A percentile compares a stretch with the other conserved stretches of the same genome.
Evolutionary conservation across 2,797 vertebrate species (phyloP).

Genomic region (Varecia variegata): DNA sequence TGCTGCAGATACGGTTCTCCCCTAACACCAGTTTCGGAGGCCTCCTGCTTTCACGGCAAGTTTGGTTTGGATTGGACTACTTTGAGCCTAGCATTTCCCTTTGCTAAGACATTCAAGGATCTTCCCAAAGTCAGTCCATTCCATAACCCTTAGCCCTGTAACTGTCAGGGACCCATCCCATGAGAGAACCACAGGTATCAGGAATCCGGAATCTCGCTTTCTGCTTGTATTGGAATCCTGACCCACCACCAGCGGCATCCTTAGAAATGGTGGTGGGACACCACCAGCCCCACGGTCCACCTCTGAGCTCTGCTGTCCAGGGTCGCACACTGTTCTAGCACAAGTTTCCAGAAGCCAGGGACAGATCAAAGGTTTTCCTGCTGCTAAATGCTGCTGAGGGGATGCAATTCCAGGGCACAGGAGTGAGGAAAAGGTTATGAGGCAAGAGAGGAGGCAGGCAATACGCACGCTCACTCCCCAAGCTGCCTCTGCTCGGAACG

Average conservation of each 20-base stretch:
- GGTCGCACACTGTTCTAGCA: rapidly evolving
- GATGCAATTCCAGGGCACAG: rapidly evolving
- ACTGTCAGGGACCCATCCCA: rapidly evolving
- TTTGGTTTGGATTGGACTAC: rapidly evolving
- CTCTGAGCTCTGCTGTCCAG: rapidly evolving
- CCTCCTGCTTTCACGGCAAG: rapidly evolving
- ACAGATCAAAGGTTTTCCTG: rapidly evolving
- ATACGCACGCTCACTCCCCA: rapidly evolving
- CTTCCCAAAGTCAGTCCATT: too few relatives aligned
- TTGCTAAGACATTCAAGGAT: not conserved
- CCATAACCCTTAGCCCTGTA: rapidly evolving
- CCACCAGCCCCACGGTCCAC: rapidly evolving
- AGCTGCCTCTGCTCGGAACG: rapidly evolving
- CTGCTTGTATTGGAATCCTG: not conserved
- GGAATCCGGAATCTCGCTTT: rapidly evolving
- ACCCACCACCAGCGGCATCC: rapidly evolving
- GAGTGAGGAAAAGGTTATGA: rapidly evolving
- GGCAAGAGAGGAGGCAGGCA: not conserved
- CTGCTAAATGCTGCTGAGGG: rapidly evolving
- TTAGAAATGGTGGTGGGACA: too few relatives aligned
- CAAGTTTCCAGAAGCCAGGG: not conserved
- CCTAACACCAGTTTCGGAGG: rapidly evolving
- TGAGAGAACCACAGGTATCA: rapidly evolving
- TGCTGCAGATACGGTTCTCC: rapidly evolving
- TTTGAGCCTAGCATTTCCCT: rapidly evolving